Evolutionary conservation across 2,888 invertebrate genomes (phyloP), one percentile per base, ranked within the genome.

Genomic region (Protophormia terraenovae): DNA sequence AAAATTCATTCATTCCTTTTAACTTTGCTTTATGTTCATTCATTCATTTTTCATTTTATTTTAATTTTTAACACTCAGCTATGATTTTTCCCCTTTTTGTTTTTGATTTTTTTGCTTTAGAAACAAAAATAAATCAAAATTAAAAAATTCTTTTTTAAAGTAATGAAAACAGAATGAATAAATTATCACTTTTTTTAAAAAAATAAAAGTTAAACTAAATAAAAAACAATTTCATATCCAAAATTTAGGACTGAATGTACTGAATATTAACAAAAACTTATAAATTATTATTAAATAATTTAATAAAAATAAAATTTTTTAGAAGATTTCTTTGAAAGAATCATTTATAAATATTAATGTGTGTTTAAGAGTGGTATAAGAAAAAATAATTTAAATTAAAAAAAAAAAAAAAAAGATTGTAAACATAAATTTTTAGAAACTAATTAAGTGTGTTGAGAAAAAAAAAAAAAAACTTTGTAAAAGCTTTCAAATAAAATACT

Each of bases 231-330:
- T 89, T 90, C 90, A 90, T 90, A 90, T 90, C 89, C 86, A 81
- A 87, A 88, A 86, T 81, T 88, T 89, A 87, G 88, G 89, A 89
- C 90, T 90, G 90, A 89, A 87, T 87, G 88, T 84, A 84, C 76
- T 81, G 81, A 84, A 83, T 72, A 83, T 80, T 67, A 88, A 87
- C 58, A 73, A 79, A 45, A 77, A 80, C 50, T 76, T 47, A 62
- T 41, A 67, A 78, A 69, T 53, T 60, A 73, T 83, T 62, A 55
- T 77, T 29, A 60, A 58, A 69, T 12, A 67, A 60, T 24, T 45
- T 8, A 38, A 38, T 5, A 75, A 45, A 53, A 71, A 41, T 35
- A 58, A 66, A 47, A 41, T 22, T 47, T 45, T 41, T 60, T 67
- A 58, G 27, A 58, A 83, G 58, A 67, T 72, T 77, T 58, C 55